Percentiles rank a stretch among this genome's conserved stretches.
phyloP scores from a whole-genome alignment of 2,888 invertebrate genomes.

The Autographa pulchrina region DNA sequence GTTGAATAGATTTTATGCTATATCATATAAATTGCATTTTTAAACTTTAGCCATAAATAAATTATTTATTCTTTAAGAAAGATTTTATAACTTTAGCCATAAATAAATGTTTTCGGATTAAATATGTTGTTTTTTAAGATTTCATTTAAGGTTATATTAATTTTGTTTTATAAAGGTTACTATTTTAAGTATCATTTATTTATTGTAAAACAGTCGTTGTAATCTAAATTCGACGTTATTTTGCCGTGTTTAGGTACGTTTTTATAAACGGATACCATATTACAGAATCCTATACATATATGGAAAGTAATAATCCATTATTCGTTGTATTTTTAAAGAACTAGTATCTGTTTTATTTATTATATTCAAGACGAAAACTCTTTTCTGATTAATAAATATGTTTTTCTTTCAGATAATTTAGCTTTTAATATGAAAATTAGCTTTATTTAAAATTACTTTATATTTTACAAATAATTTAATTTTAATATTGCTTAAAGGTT shows the following conservation, averaged over 20 bases:
- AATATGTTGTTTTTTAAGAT: background rate
- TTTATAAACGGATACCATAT: conserved; percentile 34
- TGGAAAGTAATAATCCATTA: conserved; percentile 35
- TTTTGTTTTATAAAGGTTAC: conserved; percentile 26
- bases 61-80: too few relatives aligned
- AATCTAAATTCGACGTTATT: conserved; percentile 61
- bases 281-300: conserved; percentile 26
- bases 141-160: conserved; percentile 8
- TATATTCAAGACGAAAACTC: background rate
- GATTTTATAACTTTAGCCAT: background rate
- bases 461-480: background rate
- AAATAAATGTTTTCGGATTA: background rate
- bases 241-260: conserved; percentile 21
- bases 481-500: background rate
- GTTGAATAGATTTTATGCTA: background rate
- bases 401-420: conserved; percentile 10
- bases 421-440: background rate
- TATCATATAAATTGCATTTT: background rate
- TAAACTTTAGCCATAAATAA: background rate
- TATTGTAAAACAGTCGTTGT: conserved; percentile 62
- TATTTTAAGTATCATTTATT: conserved; percentile 25
- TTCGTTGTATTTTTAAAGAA: conserved; percentile 53
- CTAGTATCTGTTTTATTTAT: conserved; percentile 3
- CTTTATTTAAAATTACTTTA: conserved; percentile 3
- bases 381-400: conserved; percentile 6